Base-by-base conservation (phyloP, 1,140 invertebrate genomes). In the Pomacea maculata region DNA sequence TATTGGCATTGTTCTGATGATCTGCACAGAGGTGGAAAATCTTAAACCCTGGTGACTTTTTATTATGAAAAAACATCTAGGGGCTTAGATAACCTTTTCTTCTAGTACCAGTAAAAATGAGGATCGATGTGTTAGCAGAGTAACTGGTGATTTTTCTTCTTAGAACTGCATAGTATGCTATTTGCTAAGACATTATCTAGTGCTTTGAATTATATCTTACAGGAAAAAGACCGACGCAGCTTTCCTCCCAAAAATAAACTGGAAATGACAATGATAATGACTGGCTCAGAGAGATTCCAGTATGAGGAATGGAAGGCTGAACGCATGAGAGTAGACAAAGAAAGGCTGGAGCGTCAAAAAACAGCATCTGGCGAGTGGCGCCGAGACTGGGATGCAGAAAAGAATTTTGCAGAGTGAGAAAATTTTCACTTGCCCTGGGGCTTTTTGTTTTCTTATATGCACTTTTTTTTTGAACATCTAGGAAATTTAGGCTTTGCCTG, bases 321-420 rank as follows among this genome's bases (percentile, higher is more conserved):
- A 74, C 77, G 89, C n/a, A 86, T 90, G 64, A 67, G 80, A 63
- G 87, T 89, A 72, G 90, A 91, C 81, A 75, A 87, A 68, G 88
- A 87, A 8, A 80, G 90, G 64, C 81, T 91, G 29, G 81, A 87
- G 34, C 65, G 90, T 70, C 88, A 89, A 76, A 87, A 86, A 81
- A 86, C 83, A 17, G 77, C 85, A 14, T 83, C 83, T 55, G 90
- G 90, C 29, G 86, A 87, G 63, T 91, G 90, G 90, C 81, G 85
- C 67, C 64, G 89, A 78, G 88, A 86, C 75, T 90, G 90, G 90
- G 89, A 91, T 83, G 80, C 72, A 54, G 89, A 88, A 17, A 91
- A 89, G 81, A 81, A 83, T 70, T 74, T 74, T 63, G 78, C 74
- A 78, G 87, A 88, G 88, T 88, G 80, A 84, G 85, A 80, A 15